phyloP scores from a whole-genome alignment of 2,113 vertebrate species.

The Tonatia bakeri region DNA sequence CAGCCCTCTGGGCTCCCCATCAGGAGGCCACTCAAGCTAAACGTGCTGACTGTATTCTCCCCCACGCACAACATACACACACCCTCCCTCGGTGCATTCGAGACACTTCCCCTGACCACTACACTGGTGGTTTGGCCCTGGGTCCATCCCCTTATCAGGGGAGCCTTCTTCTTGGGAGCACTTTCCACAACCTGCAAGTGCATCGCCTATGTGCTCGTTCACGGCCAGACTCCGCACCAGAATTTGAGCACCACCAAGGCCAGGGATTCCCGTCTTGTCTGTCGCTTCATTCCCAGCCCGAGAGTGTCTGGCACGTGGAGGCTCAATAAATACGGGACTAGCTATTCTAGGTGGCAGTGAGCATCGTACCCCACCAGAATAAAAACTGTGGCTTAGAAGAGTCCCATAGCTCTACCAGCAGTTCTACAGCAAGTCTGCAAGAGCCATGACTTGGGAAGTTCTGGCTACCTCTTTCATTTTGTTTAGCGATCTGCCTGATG shows the following conservation, averaged over 20 bases:
- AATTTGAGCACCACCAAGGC: neutral
- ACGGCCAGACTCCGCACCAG: neutral
- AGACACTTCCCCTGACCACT: too few relatives aligned
- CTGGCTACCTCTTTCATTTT: neutral
- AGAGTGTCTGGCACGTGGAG: neutral
- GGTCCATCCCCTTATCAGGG: neutral
- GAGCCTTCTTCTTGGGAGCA: too few relatives aligned
- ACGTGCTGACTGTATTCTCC: neutral
- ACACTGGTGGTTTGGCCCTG: neutral
- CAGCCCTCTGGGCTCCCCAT: neutral
- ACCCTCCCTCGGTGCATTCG: neutral
- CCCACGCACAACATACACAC: neutral
- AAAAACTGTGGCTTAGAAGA: neutral
- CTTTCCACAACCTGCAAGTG: too few relatives aligned
- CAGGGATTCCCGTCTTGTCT: neutral
- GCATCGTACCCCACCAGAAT: neutral
- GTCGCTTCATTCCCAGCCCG: neutral
- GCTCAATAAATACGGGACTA: neutral
- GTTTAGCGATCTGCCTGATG: neutral
- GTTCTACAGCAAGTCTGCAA: neutral
- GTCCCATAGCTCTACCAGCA: too few relatives aligned
- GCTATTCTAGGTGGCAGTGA: neutral
- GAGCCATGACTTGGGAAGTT: neutral
- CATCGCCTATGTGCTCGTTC: neutral
- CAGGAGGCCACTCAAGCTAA: neutral